phyloP scores from a whole-genome alignment of 2,888 invertebrate species.

The Gnatocerus cornutus region DNA sequence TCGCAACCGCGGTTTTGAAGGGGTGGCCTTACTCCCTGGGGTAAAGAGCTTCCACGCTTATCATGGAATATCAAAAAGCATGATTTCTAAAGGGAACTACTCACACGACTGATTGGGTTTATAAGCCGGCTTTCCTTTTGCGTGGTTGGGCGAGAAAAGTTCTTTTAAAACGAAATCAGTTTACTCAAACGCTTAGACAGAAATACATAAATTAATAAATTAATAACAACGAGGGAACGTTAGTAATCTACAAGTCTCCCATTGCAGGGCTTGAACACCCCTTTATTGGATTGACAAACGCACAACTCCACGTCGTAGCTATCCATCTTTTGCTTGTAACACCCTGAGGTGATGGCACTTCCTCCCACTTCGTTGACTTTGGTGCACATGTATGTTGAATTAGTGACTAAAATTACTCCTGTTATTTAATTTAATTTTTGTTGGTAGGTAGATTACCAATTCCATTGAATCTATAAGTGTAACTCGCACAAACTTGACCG shows the following conservation, averaged over 20 bases:
- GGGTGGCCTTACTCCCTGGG: constrained; percentile 37
- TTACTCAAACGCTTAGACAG: constrained; percentile 9
- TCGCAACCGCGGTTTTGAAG: constrained; percentile 44
- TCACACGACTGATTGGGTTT: constrained; percentile 47
- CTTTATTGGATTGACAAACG: constrained; percentile 71
- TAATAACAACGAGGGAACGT: not conserved
- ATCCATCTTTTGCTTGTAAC: constrained; percentile 72
- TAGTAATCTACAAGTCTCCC: constrained; percentile 6
- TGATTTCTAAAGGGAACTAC: constrained; percentile 48
- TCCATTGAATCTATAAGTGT: constrained; percentile 77
- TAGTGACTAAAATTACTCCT: constrained; percentile 76
- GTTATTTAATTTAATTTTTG: not conserved
- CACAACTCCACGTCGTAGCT: constrained; percentile 73
- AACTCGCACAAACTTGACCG: constrained; percentile 79
- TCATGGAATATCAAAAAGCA: constrained; percentile 48
- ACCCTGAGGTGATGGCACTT: constrained; percentile 74
- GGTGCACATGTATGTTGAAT: constrained; percentile 81
- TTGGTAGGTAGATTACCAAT: constrained; percentile 70
- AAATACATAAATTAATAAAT: constrained; percentile 7
- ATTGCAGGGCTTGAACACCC: constrained; percentile 71
- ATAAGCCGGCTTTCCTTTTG: constrained; percentile 36
- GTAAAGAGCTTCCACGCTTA: constrained; percentile 46
- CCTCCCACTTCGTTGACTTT: constrained; percentile 74
- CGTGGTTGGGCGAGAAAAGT: constrained; percentile 11
- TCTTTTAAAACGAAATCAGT: constrained; percentile 21